These are phyloP conservation scores for Erebia epiphron DNA, from an alignment of 2,888 invertebrate genomes.

Conservation along the genomic window DNA sequence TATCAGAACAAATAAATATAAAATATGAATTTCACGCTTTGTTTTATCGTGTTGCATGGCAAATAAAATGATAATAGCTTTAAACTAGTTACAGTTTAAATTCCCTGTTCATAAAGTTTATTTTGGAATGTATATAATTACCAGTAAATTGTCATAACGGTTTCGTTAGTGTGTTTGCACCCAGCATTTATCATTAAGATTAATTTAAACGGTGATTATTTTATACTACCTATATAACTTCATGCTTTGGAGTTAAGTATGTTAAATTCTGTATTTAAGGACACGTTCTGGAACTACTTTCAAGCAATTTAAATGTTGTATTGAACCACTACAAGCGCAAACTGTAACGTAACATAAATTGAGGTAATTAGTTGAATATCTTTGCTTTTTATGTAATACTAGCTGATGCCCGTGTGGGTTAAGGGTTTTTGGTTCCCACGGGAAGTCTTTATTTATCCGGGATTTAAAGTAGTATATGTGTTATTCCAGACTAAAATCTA, in stretches of 20 bases:
- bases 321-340: no score
- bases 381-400: no score
- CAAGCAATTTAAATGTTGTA: no score
- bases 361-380: no score
- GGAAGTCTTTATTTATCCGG: no score
- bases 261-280: not conserved
- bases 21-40: not conserved
- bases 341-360: no score
- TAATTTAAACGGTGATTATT: conserved; percentile 6
- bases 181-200: conserved; percentile 16
- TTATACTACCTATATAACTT: not conserved
- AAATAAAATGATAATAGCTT: not conserved
- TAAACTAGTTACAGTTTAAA: not conserved
- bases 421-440: no score
- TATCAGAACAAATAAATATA: conserved; percentile 10
- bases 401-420: no score
- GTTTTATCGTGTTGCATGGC: not conserved
- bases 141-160: conserved; percentile 14
- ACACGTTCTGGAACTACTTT: no score
- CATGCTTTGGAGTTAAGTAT: not conserved
- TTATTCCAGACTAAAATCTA: no score
- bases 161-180: conserved; percentile 8
- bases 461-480: no score
- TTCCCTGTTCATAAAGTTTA: not conserved
- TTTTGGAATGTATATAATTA: not conserved